A percentile compares a stretch with the other conserved stretches of the same genome.
Evolutionary conservation across 2,113 vertebrate genomes (phyloP).

Genomic region (Morone saxatilis): DNA sequence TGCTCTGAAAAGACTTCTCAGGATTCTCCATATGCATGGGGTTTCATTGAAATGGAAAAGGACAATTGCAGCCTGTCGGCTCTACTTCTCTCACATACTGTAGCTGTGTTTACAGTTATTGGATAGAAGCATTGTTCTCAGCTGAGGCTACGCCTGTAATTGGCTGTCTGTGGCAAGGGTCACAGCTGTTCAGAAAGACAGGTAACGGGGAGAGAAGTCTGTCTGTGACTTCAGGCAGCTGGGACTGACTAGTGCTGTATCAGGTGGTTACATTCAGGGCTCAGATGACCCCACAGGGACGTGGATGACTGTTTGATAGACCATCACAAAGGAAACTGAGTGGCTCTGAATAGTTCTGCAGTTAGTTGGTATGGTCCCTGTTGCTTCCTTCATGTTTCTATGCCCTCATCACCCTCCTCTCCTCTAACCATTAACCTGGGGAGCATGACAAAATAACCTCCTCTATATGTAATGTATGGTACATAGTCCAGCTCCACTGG

Average conservation of each 20-base stretch:
- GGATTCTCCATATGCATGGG: constrained; percentile 1
- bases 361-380: constrained; percentile 37
- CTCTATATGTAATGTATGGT: not conserved
- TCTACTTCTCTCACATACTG: not conserved
- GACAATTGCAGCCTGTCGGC: constrained; percentile 33
- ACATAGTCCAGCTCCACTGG: not conserved
- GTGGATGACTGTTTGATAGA: constrained; percentile 37
- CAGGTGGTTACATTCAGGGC: constrained; percentile 44
- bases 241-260: constrained; percentile 45
- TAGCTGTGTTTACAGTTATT: constrained; percentile 40
- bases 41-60: constrained; percentile 17
- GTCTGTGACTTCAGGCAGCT: constrained; percentile 49
- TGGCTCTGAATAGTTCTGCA: constrained; percentile 32
- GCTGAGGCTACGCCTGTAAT: constrained; percentile 53
- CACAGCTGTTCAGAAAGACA: constrained; percentile 65
- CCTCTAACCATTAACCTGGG: constrained; percentile 32
- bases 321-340: constrained; percentile 45
- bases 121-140: constrained; percentile 33
- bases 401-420: constrained; percentile 16
- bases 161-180: constrained; percentile 61
- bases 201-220: constrained; percentile 31
- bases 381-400: constrained; percentile 31
- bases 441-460: not conserved
- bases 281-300: constrained; percentile 44
- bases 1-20: not conserved